phyloP scores from a whole-genome alignment of 2,888 invertebrate species.

The Ypsolopha sequella region DNA sequence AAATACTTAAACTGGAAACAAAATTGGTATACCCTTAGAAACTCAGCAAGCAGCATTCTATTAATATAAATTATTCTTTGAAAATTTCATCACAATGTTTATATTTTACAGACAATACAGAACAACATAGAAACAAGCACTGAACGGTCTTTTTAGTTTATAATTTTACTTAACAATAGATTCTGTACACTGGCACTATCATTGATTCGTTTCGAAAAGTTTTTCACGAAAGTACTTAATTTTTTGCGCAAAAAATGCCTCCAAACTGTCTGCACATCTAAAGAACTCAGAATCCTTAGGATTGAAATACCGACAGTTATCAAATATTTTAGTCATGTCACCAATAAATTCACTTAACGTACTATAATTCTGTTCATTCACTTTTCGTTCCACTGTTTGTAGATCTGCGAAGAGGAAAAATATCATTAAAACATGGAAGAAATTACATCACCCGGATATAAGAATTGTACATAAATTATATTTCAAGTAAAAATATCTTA shows the following conservation, averaged over 20 bases:
- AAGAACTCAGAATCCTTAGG: slow-evolving; percentile 96
- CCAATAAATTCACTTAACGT: slow-evolving; percentile 95
- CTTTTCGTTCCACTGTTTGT: slow-evolving; percentile 90
- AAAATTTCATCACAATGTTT: slow-evolving; percentile 53
- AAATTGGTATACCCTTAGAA: slow-evolving; percentile 42
- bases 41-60: slow-evolving; percentile 25
- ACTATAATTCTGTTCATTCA: slow-evolving; percentile 85
- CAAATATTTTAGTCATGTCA: slow-evolving; percentile 98
- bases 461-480: neutral
- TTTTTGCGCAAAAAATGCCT: slow-evolving; percentile 95
- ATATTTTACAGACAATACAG: slow-evolving; percentile 53
- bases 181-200: slow-evolving; percentile 49
- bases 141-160: neutral
- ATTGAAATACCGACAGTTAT: slow-evolving; percentile 98
- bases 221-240: slow-evolving; percentile 90
- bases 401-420: slow-evolving; percentile 80
- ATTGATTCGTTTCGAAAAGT: slow-evolving; percentile 75
- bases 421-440: too few species aligned
- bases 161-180: slow-evolving; percentile 14
- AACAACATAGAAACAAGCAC: slow-evolving; percentile 29
- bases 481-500: slow-evolving; percentile 48
- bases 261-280: slow-evolving; percentile 95
- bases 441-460: neutral
- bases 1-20: slow-evolving; percentile 50
- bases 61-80: slow-evolving; percentile 47